phyloP scores from a whole-genome alignment of 2,888 invertebrate species.

The Oscheius onirici region DNA sequence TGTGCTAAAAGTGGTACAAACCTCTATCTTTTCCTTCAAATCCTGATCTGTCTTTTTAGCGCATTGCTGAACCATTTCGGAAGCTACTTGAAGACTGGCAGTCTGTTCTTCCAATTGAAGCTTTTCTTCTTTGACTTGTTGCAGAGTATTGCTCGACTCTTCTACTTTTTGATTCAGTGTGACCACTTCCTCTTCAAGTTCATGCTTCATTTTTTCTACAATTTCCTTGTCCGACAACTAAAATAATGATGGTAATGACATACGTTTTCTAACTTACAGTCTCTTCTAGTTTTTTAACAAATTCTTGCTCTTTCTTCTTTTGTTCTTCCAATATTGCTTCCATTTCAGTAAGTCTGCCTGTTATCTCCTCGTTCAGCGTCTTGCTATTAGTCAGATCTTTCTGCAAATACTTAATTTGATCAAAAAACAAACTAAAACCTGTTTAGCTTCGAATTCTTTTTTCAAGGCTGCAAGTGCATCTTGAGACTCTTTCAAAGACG shows the following conservation, averaged over 20 bases:
- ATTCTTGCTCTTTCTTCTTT: conserved; percentile 33
- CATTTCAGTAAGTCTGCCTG: conserved; percentile 30
- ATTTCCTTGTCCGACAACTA: neutral
- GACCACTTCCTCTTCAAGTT: conserved; percentile 12
- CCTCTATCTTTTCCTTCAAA: neutral
- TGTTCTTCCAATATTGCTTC: conserved; percentile 25
- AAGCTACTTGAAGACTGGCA: neutral
- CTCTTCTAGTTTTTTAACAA: conserved; percentile 26
- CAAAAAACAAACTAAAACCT: no score
- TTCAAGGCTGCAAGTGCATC: conserved; percentile 34
- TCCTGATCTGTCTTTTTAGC: neutral
- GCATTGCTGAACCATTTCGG: neutral
- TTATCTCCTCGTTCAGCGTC: conserved; percentile 33
- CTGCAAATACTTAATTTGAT: no score
- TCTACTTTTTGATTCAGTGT: neutral
- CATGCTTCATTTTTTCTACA: neutral
- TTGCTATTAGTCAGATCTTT: neutral
- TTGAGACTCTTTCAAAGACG: conserved; percentile 25
- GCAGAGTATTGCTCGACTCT: neutral
- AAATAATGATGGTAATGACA: no score
- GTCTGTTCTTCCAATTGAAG: neutral
- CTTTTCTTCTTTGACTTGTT: conserved; percentile 1
- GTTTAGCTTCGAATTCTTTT: conserved; percentile 35
- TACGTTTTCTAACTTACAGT: neutral
- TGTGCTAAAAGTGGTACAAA: neutral